phyloP scores from a whole-genome alignment of 2,797 vertebrate species.

The Masticophis lateralis region DNA sequence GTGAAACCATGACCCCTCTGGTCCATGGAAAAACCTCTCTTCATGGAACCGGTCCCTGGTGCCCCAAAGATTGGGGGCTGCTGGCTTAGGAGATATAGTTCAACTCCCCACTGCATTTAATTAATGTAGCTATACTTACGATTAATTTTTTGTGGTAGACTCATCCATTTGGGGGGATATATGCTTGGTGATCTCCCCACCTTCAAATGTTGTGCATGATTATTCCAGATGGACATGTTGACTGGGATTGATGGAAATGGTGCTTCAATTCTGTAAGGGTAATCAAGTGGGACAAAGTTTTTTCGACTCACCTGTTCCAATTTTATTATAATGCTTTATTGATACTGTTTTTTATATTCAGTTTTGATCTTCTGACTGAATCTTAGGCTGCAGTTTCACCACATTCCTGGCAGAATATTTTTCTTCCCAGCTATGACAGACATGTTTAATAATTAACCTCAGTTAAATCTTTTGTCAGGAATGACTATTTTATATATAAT shows the following conservation, averaged over 20 bases:
- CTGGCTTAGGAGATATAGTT: neutral
- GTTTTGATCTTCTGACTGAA: conserved; percentile 31
- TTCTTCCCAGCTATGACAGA: conserved; percentile 23
- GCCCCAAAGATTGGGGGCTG: neutral
- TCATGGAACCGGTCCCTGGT: neutral
- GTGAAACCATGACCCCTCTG: neutral
- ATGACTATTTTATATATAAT: conserved; percentile 44
- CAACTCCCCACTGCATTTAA: neutral
- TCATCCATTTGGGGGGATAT: neutral
- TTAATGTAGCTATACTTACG: neutral
- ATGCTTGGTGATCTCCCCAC: neutral
- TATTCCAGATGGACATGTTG: too few species aligned
- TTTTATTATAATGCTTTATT: conserved; percentile 7
- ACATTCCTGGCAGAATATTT: conserved; percentile 34
- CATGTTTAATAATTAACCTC: conserved; percentile 39
- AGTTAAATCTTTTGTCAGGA: conserved; percentile 42
- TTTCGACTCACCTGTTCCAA: neutral
- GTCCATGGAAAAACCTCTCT: neutral
- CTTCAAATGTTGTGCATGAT: neutral
- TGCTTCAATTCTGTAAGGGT: neutral
- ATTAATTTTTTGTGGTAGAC: neutral
- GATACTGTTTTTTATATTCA: conserved; percentile 11
- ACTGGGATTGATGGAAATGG: neutral
- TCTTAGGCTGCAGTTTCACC: conserved; percentile 27
- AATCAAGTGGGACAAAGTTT: neutral